Evolutionary conservation across 2,888 invertebrate species (phyloP), one percentile per base, ranked within the genome.

Genomic region (Cataglyphis livida): DNA sequence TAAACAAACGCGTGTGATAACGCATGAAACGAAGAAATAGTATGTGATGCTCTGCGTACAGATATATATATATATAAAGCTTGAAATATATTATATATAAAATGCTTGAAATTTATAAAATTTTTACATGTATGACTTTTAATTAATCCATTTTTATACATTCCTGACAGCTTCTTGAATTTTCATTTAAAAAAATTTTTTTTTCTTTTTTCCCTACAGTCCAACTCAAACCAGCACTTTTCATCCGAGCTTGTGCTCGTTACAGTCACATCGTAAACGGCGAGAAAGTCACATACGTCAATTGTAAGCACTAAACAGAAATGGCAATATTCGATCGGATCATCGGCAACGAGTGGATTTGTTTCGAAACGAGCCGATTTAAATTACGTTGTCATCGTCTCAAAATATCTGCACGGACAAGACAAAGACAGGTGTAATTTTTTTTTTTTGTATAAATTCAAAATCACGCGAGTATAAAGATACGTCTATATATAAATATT

Each of bases 211-310:
- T 48, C 89, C 44, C 90, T 90, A 85, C 91, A 94, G 94, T 92
- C 89, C 92, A 93, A 87, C 91, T 90, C 89, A 85, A 90, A 92
- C 94, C 94, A 93, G 94, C 94, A 91, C 92, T 94, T 92, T 94
- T 93, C 94, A 74, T 94, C 87, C 90, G 93, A 93, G 93, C 94
- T 94, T 94, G 94, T 93, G 85, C 93, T 94, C 94, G 94, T 94
- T 94, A 94, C 90, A 90, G 93, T 94, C 94, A 94, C 91, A 86
- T 93, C 93, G 92, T 94, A 91, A 92, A 93, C 85, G 93, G 91
- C 71, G 90, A 92, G 84, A 86, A 85, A 75, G 89, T 91, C 61
- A 93, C 91, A 73, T 93, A 92, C 83, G 91, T 92, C 54, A 91
- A 93, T 81, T 93, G 93, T 85, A 91, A 92, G 88, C 89, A 90